Evolutionary conservation across 2,888 invertebrate genomes (phyloP), one percentile per base, ranked within the genome.

Genomic region (Melinaea marsaeus): DNA sequence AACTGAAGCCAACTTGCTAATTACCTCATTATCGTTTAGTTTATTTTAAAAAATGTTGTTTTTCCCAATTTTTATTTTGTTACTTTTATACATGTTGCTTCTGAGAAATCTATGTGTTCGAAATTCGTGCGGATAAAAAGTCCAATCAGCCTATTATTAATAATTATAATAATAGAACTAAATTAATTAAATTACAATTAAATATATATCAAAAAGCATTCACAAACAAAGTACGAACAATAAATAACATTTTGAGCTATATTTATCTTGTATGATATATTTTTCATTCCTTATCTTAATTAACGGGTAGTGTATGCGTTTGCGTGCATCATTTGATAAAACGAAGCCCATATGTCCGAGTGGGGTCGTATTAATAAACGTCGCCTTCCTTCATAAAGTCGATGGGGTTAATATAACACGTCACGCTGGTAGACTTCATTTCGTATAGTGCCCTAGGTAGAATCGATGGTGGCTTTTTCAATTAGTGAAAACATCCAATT

Each of bases 401-500:
- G 81, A 86, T 85, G 85, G 84, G 83, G 85, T 85, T 84, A 86
- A 89, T 88, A 85, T 79, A 84, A 88, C 87, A 86, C 75, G 84
- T 78, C 80, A 78, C 80, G 88, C 84, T 22, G 82, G 78, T 77
- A 83, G 78, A 73, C 72, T 88, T 89, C 85, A 89, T 90, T 89
- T 89, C 84, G 88, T 86, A 89, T 85, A 90, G 90, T 90, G 89
- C 86, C 83, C 83, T 48, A 55, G 83, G 76, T 22, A 22, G 80
- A 83, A 85, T 88, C 85, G 85, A 87, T 83, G 79, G 82, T 77
- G 83, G 85, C 84, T 83, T 87, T 88, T 89, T 90, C 88, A 90
- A 90, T 90, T 90, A 89, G 85, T 85, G 83, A 85, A 85, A 85
- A 85, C 85, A 86, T 86, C 88, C 85, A 85, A 86, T 87, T 86